Base-by-base conservation (phyloP, 2,797 vertebrate species). In the Mus minutoides region DNA sequence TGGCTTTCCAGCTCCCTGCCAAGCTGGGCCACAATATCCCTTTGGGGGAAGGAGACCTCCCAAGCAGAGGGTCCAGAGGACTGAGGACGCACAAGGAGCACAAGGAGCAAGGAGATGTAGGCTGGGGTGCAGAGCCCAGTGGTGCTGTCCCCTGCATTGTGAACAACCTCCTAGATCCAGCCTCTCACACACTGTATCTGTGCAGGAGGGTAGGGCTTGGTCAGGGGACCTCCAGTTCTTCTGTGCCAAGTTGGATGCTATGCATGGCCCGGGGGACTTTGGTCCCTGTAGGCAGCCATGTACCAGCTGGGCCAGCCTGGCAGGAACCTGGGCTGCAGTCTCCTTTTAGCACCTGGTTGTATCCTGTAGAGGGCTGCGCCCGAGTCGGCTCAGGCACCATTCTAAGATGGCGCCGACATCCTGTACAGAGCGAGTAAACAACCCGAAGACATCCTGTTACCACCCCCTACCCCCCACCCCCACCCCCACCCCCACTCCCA, bases 1-100 rank as follows among this genome's bases (percentile, higher is more conserved):
- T 49, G 82, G 96, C 52, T 93, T 78, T 96, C 71, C 92, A 95
- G 56, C n/a, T n/a, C 88, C 56, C 69, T 11, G 17, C 89, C 76
- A 26, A 73, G 76, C 78, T 11, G n/a, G 62, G 80, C 24, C 78
- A 5, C 1, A 21, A 31, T 46, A 94, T 82, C 83, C 49, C 54
- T 77, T 29, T 0, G 9, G 67, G 82, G 56, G 49, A 67, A 21
- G 52, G 29, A 73, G 31, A 43, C 24, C 29, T 64, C 73, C 16
- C 0, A 31, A 76, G 73, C 78, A 75, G 46, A 40, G 56, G 60
- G 29, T 26, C 84, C 58, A 56, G 46, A 40, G 49, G 37, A 52
- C 52, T 24, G 56, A 6, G 21, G 34, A 34, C 6, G 34, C 22
- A 37, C 11, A 17, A 69, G 12, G 26, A 37, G 34, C 22, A 37